Conservation (phyloP, 2,113 vertebrate species). For the Plecturocebus donacophilus region DNA sequence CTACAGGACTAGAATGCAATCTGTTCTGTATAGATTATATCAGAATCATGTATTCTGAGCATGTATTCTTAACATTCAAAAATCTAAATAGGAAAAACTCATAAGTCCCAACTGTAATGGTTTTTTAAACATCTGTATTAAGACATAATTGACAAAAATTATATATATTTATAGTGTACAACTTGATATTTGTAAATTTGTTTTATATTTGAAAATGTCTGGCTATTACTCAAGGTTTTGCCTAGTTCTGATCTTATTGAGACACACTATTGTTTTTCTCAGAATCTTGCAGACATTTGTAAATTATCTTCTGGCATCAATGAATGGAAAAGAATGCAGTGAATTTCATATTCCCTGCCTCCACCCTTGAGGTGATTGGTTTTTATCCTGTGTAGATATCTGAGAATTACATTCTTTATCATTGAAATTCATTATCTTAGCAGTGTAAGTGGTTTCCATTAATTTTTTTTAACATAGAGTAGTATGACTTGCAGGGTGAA, state of each 20-base stretch:
- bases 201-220: background rate
- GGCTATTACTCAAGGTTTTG: background rate
- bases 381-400: background rate
- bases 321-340: background rate
- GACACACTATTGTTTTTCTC: background rate
- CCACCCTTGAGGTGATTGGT: background rate
- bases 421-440: conserved; percentile 2
- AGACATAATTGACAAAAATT: background rate
- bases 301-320: background rate
- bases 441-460: background rate
- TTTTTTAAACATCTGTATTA: background rate
- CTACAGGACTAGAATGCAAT: background rate
- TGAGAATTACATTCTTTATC: background rate
- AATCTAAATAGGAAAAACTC: background rate
- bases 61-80: background rate
- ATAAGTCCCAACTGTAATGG: background rate
- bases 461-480: background rate
- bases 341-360: background rate
- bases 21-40: background rate
- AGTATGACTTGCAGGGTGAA: background rate
- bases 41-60: background rate
- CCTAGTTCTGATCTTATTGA: background rate
- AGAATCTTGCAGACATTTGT: background rate
- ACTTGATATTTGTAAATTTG: background rate
- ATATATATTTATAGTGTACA: background rate